Percentiles rank a stretch among this genome's conserved stretches.
phyloP scores from a whole-genome alignment of 2,797 vertebrate genomes.

The Leontocebus nigricollis region DNA sequence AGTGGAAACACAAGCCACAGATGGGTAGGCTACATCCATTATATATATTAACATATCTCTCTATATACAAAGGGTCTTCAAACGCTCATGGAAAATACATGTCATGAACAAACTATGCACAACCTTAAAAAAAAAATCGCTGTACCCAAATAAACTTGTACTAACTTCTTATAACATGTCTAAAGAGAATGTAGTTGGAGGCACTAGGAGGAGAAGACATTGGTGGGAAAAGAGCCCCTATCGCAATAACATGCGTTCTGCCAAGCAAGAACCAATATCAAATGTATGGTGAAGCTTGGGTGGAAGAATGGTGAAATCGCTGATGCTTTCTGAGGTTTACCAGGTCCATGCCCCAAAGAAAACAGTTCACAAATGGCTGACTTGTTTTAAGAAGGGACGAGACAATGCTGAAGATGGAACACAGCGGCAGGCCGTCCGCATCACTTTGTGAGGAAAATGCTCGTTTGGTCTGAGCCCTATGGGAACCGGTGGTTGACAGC shows the following conservation, averaged over 20 bases:
- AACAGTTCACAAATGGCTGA: not conserved
- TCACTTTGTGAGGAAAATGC: not conserved
- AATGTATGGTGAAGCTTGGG: not conserved
- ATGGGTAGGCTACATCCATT: not conserved
- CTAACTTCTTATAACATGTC: not conserved
- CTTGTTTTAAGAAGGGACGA: not conserved
- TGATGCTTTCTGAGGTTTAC: not conserved
- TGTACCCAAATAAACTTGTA: not conserved
- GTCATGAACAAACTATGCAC: not conserved
- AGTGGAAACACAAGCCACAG: not conserved
- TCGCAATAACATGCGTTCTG: not conserved
- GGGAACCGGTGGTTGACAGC: too few species aligned
- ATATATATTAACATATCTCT: not conserved
- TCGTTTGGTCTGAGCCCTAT: not conserved
- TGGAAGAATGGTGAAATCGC: not conserved
- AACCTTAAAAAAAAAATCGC: not conserved
- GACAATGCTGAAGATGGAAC: not conserved
- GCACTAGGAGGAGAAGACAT: not conserved
- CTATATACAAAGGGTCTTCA: not conserved
- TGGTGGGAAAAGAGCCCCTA: not conserved
- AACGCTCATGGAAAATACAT: not conserved
- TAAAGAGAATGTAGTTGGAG: not conserved
- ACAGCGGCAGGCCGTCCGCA: rapidly evolving
- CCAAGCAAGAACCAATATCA: not conserved
- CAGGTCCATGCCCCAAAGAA: not conserved